phyloP scores from a whole-genome alignment of 2,113 vertebrate genomes.

The Bubalus kerabau region DNA sequence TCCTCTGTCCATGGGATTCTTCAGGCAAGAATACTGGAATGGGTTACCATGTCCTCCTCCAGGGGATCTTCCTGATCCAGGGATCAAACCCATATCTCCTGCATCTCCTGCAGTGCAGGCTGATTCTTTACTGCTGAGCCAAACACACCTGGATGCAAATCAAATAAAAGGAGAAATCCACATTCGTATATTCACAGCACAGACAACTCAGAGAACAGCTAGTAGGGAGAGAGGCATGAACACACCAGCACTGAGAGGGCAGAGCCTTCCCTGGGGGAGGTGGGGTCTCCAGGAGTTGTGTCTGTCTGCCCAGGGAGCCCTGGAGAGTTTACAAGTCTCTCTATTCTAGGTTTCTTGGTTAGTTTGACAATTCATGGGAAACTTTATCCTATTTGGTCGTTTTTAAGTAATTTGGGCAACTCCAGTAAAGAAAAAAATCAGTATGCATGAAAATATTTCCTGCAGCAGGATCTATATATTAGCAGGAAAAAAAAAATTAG shows the following conservation, averaged over 20 bases:
- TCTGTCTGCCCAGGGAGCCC: neutral
- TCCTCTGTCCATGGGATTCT: neutral
- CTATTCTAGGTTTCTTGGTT: neutral
- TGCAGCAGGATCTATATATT: neutral
- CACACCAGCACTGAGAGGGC: neutral
- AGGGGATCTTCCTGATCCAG: neutral
- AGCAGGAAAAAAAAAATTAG: neutral
- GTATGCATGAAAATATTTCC: neutral
- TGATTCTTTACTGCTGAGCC: neutral
- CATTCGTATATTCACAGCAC: no score
- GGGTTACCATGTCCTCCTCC: neutral
- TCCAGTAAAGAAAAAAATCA: neutral
- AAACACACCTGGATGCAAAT: neutral
- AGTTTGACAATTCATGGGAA: neutral
- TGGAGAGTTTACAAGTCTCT: neutral
- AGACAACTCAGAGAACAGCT: neutral
- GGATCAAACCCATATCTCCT: neutral
- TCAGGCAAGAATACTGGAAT: neutral
- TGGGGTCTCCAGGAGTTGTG: neutral
- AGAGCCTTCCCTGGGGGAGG: neutral
- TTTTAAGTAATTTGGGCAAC: neutral
- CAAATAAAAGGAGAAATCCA: neutral
- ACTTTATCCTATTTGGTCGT: neutral
- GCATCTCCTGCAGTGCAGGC: neutral
- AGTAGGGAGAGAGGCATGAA: neutral